Percentiles rank a stretch among this genome's conserved stretches.
Evolutionary conservation across 2,797 vertebrate species (phyloP).

Genomic region (Acanthurus lineatus): DNA sequence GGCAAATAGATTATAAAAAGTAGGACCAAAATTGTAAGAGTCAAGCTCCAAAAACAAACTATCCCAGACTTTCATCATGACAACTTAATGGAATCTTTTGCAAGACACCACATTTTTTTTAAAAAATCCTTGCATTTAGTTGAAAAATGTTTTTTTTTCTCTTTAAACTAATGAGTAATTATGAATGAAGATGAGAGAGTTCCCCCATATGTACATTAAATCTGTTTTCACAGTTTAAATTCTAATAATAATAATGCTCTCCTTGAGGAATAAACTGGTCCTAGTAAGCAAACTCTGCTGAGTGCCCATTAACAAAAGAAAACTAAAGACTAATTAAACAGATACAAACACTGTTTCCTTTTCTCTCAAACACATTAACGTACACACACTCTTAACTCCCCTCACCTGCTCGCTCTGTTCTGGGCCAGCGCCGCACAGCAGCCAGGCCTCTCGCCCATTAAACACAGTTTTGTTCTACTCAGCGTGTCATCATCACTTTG

Average conservation of each 20-base stretch:
- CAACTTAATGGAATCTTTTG: background rate
- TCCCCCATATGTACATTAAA: too few relatives aligned
- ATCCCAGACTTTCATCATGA: too few relatives aligned
- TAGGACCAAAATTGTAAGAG: too few relatives aligned
- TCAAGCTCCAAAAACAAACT: too few relatives aligned
- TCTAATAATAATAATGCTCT: background rate
- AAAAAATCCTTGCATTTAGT: background rate
- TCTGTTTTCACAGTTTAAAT: too few relatives aligned
- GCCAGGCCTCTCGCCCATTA: constrained; percentile 69
- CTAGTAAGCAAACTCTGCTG: background rate
- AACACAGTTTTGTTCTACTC: constrained; percentile 75
- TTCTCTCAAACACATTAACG: background rate
- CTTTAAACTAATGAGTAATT: too few relatives aligned
- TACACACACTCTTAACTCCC: background rate
- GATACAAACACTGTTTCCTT: background rate
- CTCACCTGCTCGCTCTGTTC: constrained; percentile 3
- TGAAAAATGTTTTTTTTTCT: background rate
- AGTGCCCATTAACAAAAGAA: too few relatives aligned
- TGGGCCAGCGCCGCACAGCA: constrained; percentile 56
- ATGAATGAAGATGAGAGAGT: too few relatives aligned
- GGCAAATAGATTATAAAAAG: too few relatives aligned
- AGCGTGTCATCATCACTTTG: constrained; percentile 75
- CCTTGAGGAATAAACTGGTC: background rate
- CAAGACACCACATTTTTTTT: background rate
- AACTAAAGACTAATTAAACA: too few relatives aligned